These are phyloP conservation scores for Nesoenas mayeri DNA, from an alignment of 2,113 vertebrate species.

Conservation along the genomic window DNA sequence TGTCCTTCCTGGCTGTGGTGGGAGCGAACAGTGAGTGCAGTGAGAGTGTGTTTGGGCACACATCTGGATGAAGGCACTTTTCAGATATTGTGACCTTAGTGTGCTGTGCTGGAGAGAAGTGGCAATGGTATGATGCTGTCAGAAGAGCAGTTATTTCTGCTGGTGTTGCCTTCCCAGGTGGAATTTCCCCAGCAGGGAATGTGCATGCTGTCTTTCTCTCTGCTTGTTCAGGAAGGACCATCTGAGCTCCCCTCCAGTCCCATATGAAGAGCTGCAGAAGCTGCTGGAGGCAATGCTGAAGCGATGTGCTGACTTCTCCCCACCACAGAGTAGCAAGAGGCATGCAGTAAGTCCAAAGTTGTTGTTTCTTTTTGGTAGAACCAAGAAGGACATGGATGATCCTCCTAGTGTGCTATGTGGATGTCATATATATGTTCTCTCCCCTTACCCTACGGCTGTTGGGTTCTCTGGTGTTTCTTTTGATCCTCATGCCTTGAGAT, in stretches of 20 bases:
- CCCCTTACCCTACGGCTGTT: not conserved
- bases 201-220: conserved; percentile 30
- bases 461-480: not conserved
- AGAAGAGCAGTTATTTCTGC: not conserved
- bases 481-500: not conserved
- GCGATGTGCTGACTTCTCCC: conserved; percentile 79
- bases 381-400: not conserved
- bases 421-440: not conserved
- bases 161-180: not conserved
- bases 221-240: conserved; percentile 83
- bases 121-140: not conserved
- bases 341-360: conserved; percentile 58
- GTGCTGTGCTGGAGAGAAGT: not conserved
- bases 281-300: conserved; percentile 79
- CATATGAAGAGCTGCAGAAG: conserved; percentile 79
- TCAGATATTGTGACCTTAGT: not conserved
- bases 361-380: not conserved
- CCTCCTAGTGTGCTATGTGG: not conserved
- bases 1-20: not conserved
- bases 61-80: not conserved
- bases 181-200: not conserved
- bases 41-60: not conserved
- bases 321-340: conserved; percentile 51
- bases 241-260: conserved; percentile 83
- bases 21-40: not conserved